phyloP scores from a whole-genome alignment of 2,113 vertebrate genomes.

The Siniperca chuatsi region DNA sequence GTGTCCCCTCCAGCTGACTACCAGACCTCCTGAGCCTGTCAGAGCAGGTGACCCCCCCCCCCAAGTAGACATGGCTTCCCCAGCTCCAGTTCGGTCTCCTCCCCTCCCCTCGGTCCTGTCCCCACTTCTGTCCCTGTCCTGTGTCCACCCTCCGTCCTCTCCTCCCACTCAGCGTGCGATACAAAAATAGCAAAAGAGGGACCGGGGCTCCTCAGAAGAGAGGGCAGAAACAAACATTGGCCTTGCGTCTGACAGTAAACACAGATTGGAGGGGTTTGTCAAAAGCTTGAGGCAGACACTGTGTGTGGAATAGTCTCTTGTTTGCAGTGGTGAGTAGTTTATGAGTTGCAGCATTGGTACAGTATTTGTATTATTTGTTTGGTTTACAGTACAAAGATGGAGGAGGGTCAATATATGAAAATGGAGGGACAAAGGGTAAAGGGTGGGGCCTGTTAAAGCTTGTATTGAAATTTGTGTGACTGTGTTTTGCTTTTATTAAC shows the following conservation, averaged over 20 bases:
- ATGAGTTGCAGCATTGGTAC: neutral
- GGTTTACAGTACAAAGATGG: neutral
- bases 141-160: constrained; percentile 46
- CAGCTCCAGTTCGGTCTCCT: constrained; percentile 64
- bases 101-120: constrained; percentile 31
- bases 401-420: neutral
- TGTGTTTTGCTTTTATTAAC: neutral
- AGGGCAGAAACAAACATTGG: constrained; percentile 58
- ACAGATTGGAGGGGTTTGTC: constrained; percentile 40
- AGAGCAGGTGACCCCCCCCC: constrained; percentile 24
- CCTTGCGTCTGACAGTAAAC: constrained; percentile 63
- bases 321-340: constrained; percentile 72
- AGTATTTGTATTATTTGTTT: constrained; percentile 4
- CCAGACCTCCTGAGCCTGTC: constrained; percentile 39
- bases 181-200: constrained; percentile 74
- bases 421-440: neutral
- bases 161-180: constrained; percentile 32
- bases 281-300: constrained; percentile 31
- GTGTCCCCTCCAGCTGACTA: constrained; percentile 63
- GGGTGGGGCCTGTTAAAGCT: neutral
- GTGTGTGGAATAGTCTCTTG: constrained; percentile 31
- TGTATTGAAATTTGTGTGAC: neutral
- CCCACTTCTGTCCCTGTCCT: constrained; percentile 55
- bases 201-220: constrained; percentile 58
- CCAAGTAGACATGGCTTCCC: constrained; percentile 62